Evolutionary conservation across 2,888 invertebrate species (phyloP).

Genomic region (Cactoblastis cactorum): DNA sequence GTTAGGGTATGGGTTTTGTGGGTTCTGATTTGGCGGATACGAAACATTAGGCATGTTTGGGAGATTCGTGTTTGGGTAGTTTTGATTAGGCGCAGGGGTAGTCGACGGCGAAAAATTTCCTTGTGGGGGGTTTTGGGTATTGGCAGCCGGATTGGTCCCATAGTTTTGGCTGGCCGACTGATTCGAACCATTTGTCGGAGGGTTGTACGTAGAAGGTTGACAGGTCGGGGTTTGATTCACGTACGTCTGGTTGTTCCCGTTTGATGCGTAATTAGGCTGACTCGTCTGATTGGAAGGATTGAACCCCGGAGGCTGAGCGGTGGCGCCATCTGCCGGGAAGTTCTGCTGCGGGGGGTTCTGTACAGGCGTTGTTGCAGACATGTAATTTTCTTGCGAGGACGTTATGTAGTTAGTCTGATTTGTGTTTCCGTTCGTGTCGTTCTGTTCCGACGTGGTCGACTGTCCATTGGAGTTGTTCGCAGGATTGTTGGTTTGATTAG

Average conservation of each 20-base stretch:
- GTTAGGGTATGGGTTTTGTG: constrained; percentile 65
- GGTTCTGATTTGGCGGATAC: constrained; percentile 50
- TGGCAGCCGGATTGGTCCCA: constrained; percentile 40
- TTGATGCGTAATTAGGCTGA: constrained; percentile 47
- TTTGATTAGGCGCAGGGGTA: constrained; percentile 60
- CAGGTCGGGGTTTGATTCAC: constrained; percentile 45
- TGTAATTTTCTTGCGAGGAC: constrained; percentile 62
- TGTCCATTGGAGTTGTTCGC: constrained; percentile 55
- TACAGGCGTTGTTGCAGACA: constrained; percentile 36
- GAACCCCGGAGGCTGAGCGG: constrained; percentile 44
- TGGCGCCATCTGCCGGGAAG: constrained; percentile 46
- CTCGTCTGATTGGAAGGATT: constrained; percentile 44
- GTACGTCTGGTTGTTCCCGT: constrained; percentile 45
- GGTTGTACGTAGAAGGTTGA: constrained; percentile 52
- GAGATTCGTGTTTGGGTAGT: constrained; percentile 47
- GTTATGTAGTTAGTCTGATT: constrained; percentile 67
- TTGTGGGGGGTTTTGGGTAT: constrained; percentile 50
- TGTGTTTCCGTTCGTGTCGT: constrained; percentile 43
- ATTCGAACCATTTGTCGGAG: constrained; percentile 51
- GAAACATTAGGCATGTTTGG: constrained; percentile 56
- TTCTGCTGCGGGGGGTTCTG: constrained; percentile 46
- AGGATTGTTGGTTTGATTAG: constrained; percentile 40
- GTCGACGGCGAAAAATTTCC: constrained; percentile 61
- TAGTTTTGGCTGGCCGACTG: constrained; percentile 47
- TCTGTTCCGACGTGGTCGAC: constrained; percentile 39